Evolutionary conservation across 2,888 invertebrate genomes (phyloP), one percentile per base, ranked within the genome.

Genomic region (Agrotis segetum): DNA sequence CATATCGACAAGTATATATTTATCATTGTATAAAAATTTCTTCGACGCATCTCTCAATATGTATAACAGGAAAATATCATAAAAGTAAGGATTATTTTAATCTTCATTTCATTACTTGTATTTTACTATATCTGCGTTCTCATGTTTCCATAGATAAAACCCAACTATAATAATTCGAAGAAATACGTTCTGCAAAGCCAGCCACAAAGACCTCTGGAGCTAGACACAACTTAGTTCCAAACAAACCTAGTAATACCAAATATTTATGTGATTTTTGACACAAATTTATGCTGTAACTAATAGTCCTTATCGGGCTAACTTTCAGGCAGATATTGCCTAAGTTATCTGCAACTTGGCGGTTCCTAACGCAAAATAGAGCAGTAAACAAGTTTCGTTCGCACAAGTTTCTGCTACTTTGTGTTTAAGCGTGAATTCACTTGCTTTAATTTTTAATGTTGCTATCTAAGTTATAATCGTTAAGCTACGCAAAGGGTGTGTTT

Each of bases 241-340:
- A 11, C 1, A 44, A 17, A 13, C 2, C 7, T 0, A 40, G 17
- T 52, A 62, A 49, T 50, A 11, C 5, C 47, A 40, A 44, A 67
- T 63, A 71, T 71, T 56, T 50, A 72, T 66, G 40, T 59, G 63
- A 71, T 72, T 85, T 79, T 82, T 67, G 73, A 60, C 59, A 62
- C 21, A 58, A 71, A 82, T 74, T 70, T 74, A 81, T 77, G 56
- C 62, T 21, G 47, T 56, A 75, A 76, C 67, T 79, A 79, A 82
- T 68, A 73, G 79, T 74, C 60, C 72, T 80, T 86, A 82, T 82
- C 82, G 24, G 60, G 24, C 61, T 74, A 81, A 84, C 74, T 85
- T 79, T 58, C 60, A 79, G 71, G 73, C 79, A 75, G 81, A 86
- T 85, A 86, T 82, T 74, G 76, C 77, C 58, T 69, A 85, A 86